These are phyloP conservation scores for Luidia sarsii DNA, from an alignment of 53 echinoderm and acorn worm genomes.

Conservation along the genomic window DNA sequence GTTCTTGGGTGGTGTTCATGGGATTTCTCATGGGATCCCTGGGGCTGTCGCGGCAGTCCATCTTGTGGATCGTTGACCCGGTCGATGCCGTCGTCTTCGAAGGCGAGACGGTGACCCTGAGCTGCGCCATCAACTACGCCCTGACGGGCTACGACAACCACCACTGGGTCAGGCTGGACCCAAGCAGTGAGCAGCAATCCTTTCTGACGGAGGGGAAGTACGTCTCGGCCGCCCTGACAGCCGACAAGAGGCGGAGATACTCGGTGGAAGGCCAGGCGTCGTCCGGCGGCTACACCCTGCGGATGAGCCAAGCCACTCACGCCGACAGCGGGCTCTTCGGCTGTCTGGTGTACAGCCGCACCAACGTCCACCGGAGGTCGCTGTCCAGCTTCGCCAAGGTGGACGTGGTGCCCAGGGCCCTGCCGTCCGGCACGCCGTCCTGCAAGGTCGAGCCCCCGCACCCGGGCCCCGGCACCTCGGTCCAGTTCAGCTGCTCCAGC, in stretches of 20 bases:
- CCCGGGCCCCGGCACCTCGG: constrained; percentile 74
- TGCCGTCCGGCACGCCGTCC: constrained; percentile 67
- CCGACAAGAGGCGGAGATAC: constrained; percentile 39
- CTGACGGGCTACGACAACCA: constrained; percentile 45
- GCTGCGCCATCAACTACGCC: constrained; percentile 38
- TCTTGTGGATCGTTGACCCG: constrained; percentile 54
- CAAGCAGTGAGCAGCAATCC: constrained; percentile 32
- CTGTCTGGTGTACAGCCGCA: constrained; percentile 73
- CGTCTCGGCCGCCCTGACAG: constrained; percentile 24
- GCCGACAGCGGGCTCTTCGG: constrained; percentile 77
- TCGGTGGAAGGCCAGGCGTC: constrained; percentile 17
- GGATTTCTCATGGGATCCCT: constrained; percentile 6
- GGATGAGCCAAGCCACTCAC: constrained; percentile 30
- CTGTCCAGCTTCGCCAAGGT: constrained; percentile 65
- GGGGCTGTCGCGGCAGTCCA: background rate
- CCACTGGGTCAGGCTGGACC: constrained; percentile 61
- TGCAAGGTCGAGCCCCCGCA: constrained; percentile 72
- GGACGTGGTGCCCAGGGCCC: constrained; percentile 55
- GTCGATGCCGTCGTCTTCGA: constrained; percentile 52
- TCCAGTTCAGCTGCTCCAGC: constrained; percentile 72
- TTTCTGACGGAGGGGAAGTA: constrained; percentile 56
- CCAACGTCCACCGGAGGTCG: constrained; percentile 47
- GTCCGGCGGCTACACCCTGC: constrained; percentile 30
- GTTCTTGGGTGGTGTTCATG: background rate
- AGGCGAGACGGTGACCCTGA: constrained; percentile 58